Base-by-base conservation (phyloP, 2,888 invertebrate genomes). In the Hecatera dysodea region DNA sequence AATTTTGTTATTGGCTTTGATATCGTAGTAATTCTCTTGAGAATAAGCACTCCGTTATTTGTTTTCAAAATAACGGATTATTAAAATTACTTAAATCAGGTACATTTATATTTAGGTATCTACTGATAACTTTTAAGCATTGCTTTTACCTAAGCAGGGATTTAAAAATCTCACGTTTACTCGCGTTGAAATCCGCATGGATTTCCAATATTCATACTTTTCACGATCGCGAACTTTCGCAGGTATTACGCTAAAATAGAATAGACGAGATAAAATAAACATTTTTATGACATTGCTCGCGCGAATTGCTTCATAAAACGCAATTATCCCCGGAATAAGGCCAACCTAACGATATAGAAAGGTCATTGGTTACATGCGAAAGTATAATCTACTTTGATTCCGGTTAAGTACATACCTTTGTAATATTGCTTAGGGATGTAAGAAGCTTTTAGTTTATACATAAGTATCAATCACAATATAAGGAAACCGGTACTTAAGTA, bases 271-370 rank as follows among this genome's bases (percentile, higher is more conserved):
- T 93, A 92, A 93, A 93, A 92, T 92, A 92, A 93, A 92, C 90
- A 92, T 91, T 93, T 90, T 93, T 93, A 93, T 91, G 93, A 91
- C 89, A 91, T 90, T 88, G 90, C 90, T 88, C 87, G 90, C 88
- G 91, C 88, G 91, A 92, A 94, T 93, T 93, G 93, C 92, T 90
- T 89, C 93, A 92, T 94, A 93, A 94, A 93, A 93, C 90, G 91
- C 93, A 93, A 93, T 94, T 93, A 93, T 93, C 89, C 90, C 85
- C 84, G 90, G 90, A 91, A 91, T 91, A 92, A 91, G 91, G 91
- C 86, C 83, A 74, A 66, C 64, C 59, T 85, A 82, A 87, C 78
- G 72, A 80, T 82, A 80, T 74, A 79, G 78, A 78, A 78, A 79
- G 81, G 83, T 81, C 78, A 83, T 83, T 81, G 75, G 71, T 75